Conservation (phyloP, 2,888 invertebrate genomes). For the Microctonus hyperodae region DNA sequence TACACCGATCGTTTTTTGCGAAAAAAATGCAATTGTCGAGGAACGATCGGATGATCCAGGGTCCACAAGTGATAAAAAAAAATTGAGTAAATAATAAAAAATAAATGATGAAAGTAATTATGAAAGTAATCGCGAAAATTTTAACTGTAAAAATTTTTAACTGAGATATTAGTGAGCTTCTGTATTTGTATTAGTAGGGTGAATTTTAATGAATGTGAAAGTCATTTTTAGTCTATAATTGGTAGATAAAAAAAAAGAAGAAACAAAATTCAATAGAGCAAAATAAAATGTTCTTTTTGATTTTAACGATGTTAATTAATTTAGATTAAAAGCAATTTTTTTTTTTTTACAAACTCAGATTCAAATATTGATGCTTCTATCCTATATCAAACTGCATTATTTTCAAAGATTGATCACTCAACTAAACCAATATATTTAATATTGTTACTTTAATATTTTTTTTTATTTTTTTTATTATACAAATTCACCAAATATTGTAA, state of each 20-base stretch:
- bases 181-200: slow-evolving; percentile 45
- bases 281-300: too few species aligned
- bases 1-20: background rate
- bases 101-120: slow-evolving; percentile 39
- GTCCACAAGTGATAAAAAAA: slow-evolving; percentile 49
- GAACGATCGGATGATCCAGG: slow-evolving; percentile 42
- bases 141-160: slow-evolving; percentile 32
- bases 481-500: background rate
- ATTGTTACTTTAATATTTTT: background rate
- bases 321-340: background rate
- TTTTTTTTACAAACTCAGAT: background rate
- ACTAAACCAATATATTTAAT: too few species aligned
- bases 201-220: slow-evolving; percentile 34
- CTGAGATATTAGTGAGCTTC: slow-evolving; percentile 45
- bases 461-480: background rate
- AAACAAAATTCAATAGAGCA: background rate
- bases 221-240: slow-evolving; percentile 38
- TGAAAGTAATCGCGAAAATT: slow-evolving; percentile 22
- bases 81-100: slow-evolving; percentile 17
- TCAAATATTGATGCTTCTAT: slow-evolving; percentile 3
- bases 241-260: too few species aligned
- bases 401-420: background rate
- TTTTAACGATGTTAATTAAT: slow-evolving; percentile 7
- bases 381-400: background rate
- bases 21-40: slow-evolving; percentile 6